Evolutionary conservation across 2,888 invertebrate genomes (phyloP), one percentile per base, ranked within the genome.

Genomic region (Malthinus flaveolus): DNA sequence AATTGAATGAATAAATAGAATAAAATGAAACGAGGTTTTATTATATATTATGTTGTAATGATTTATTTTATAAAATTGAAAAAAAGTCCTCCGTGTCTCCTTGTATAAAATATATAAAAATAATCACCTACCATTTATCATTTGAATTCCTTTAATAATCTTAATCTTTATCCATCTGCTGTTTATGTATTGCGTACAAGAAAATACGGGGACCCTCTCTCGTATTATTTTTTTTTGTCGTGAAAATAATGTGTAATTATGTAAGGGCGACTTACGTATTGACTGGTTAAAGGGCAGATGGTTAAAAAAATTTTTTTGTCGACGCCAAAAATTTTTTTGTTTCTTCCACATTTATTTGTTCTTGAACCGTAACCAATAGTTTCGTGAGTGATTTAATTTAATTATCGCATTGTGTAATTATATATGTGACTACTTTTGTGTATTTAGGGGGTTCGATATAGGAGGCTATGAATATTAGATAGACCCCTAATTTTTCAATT

Each of bases 41-140:
- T 23, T 23, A 3, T 23, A 23, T 23, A 23, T 23, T 23, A 56
- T 60, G 49, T 49, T 51, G 32, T 56, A 52, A 56, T 60, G 60
- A 60, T 60, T 60, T 60, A 60, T 60, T 51, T 56, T 37, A 42
- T 56, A 52, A 60, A 59, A 60, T 60, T 60, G 60, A 60, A 60
- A 23, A 23, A 54, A 60, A 56, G 56, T 60, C 56, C 56, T 52
- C 23, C 23, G 11, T 56, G 60, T 60, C 60, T 44, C 60, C 56
- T 60, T 52, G 35, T 23, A 23, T 51, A 48, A 56, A 47, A 47
- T 59, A 59, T 59, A 55, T 50, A 55, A 60, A 60, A 60, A 56
- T 60, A 60, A 60, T 60, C 55, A 49, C 32, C 36, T 49, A 55
- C 56, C 52, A 59, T 59, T 55, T 48, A 59, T 59, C 59, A 50